Percentiles rank a stretch among this genome's conserved stretches.
These are phyloP conservation scores for Ornithoptera priamus DNA, from an alignment of 2,888 invertebrate species.

Conservation along the genomic window DNA sequence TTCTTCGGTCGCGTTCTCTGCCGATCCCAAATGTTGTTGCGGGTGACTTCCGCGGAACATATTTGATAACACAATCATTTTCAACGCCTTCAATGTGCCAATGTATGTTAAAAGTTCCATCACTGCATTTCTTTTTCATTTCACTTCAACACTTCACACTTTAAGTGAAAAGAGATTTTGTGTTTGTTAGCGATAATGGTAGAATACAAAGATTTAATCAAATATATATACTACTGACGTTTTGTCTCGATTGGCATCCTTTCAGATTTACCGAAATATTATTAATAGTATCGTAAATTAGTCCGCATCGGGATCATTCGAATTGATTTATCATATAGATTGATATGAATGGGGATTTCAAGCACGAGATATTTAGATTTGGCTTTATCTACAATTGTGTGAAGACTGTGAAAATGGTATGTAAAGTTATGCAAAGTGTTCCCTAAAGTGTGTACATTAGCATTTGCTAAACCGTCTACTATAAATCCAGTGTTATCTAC, in stretches of 20 bases:
- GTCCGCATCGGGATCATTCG: neutral
- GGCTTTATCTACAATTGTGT: neutral
- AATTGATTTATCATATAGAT: neutral
- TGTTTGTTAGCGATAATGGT: constrained; percentile 45
- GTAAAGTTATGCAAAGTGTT: constrained; percentile 15
- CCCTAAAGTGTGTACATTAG: neutral
- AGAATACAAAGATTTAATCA: neutral
- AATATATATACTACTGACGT: neutral
- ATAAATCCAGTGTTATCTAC: constrained; percentile 31
- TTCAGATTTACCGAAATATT: neutral
- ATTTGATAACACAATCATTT: constrained; percentile 76
- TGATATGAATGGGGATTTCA: neutral
- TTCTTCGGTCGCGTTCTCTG: constrained; percentile 44
- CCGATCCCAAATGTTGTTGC: constrained; percentile 58
- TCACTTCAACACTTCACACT: constrained; percentile 52
- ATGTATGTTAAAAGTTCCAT: constrained; percentile 75
- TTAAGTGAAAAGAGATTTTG: constrained; percentile 53
- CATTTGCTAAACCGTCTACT: constrained; percentile 2
- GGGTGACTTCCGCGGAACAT: constrained; percentile 69
- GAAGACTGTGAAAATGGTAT: neutral
- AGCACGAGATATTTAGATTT: neutral
- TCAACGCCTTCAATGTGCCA: constrained; percentile 71
- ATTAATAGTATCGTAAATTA: neutral
- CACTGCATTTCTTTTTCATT: constrained; percentile 75
- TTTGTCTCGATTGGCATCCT: neutral